Conservation (phyloP, 2,113 vertebrate species). For the Coracopsis vasa region DNA sequence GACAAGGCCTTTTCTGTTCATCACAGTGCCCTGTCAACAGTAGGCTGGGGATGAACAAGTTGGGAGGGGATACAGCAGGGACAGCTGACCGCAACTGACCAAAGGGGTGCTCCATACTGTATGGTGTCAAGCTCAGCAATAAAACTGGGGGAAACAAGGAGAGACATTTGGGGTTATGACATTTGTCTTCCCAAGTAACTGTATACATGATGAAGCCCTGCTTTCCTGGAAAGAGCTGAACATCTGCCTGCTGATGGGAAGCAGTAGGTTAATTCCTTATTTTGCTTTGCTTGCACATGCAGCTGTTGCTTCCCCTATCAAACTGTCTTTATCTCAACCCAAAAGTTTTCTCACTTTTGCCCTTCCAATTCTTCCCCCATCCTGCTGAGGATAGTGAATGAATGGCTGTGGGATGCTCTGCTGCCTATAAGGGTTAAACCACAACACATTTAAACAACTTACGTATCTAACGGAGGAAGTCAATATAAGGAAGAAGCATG, state of each 20-base stretch:
- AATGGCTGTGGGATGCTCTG: neutral
- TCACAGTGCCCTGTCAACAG: neutral
- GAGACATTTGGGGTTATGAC: accelerated
- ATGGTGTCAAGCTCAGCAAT: neutral
- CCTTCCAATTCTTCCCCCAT: neutral
- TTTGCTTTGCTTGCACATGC: neutral
- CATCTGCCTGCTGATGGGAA: neutral
- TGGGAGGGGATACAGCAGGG: neutral
- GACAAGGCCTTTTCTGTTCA: neutral
- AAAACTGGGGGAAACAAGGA: neutral
- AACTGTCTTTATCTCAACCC: neutral
- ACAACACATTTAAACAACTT: neutral
- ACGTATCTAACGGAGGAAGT: neutral
- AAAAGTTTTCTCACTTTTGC: neutral
- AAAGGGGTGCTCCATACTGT: neutral
- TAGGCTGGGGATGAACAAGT: accelerated
- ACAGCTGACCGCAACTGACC: neutral
- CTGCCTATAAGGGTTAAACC: neutral
- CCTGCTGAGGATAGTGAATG: neutral
- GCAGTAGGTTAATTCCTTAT: neutral
- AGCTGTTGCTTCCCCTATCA: neutral
- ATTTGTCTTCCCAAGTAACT: neutral
- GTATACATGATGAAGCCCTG: neutral
- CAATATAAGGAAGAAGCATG: neutral
- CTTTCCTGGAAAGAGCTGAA: neutral